phyloP scores from a whole-genome alignment of 2,888 invertebrate species.

The Boloria selene region DNA sequence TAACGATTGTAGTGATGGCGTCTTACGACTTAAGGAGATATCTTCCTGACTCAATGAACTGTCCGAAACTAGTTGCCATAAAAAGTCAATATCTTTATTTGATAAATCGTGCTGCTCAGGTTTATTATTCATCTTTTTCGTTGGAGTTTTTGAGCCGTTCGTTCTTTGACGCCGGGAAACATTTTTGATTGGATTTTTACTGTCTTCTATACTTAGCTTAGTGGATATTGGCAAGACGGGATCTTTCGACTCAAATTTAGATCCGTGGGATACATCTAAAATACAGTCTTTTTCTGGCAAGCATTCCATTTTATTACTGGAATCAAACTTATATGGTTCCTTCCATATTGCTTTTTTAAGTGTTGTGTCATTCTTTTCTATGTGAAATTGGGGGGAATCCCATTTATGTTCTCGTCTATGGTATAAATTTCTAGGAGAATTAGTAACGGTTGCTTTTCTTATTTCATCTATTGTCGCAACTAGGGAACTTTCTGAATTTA shows the following conservation, averaged over 20 bases:
- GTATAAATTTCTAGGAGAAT: constrained; percentile 82
- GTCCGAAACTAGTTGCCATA: constrained; percentile 75
- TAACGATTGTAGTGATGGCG: constrained; percentile 73
- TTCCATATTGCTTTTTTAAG: constrained; percentile 75
- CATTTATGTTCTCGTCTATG: constrained; percentile 78
- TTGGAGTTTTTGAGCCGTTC: constrained; percentile 51
- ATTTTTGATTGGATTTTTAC: constrained; percentile 52
- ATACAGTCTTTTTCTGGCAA: constrained; percentile 71
- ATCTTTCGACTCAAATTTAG: constrained; percentile 61
- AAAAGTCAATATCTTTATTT: constrained; percentile 72
- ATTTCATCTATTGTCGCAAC: constrained; percentile 86
- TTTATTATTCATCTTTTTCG: constrained; percentile 58
- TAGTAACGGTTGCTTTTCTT: constrained; percentile 79
- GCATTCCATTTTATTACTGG: constrained; percentile 72
- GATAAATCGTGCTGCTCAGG: constrained; percentile 62
- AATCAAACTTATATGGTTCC: constrained; percentile 72
- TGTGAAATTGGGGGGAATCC: constrained; percentile 68
- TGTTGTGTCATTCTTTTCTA: constrained; percentile 61
- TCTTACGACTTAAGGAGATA: constrained; percentile 62
- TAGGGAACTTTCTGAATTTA: constrained; percentile 81
- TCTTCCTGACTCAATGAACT: constrained; percentile 62
- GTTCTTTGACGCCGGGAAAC: constrained; percentile 57
- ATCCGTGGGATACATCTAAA: constrained; percentile 52
- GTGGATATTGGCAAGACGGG: constrained; percentile 46
- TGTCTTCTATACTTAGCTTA: constrained; percentile 47